Evolutionary conservation across 2,888 invertebrate species (phyloP).

Genomic region (Pristionchus maxplancki): DNA sequence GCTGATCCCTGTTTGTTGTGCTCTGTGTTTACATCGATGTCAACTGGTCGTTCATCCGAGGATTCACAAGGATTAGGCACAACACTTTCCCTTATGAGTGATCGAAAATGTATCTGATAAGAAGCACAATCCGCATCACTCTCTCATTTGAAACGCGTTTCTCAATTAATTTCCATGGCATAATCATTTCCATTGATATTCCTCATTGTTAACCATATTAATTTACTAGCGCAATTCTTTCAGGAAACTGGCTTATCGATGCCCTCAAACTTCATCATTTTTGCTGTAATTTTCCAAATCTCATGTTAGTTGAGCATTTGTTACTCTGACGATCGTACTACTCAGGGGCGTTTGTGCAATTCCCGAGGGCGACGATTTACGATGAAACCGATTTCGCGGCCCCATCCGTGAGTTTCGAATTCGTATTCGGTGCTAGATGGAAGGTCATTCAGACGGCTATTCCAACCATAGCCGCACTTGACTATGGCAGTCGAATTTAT

Average conservation of each 20-base stretch:
- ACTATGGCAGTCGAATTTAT: background rate
- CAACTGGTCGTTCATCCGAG: background rate
- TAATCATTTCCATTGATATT: no score
- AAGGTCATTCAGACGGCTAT: background rate
- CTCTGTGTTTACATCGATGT: background rate
- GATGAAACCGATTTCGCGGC: constrained; percentile 5
- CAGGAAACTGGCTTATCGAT: no score
- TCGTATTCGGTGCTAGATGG: background rate
- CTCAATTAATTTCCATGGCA: no score
- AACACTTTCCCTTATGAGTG: background rate
- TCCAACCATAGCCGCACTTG: background rate
- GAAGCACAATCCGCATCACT: background rate
- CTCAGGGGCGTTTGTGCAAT: background rate
- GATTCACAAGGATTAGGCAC: background rate
- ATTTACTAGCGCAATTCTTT: no score
- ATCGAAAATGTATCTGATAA: background rate
- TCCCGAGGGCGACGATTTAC: background rate
- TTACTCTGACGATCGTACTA: background rate
- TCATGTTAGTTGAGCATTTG: background rate
- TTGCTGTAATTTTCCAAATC: background rate
- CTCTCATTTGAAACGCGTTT: background rate
- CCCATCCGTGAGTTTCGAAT: background rate
- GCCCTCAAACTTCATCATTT: no score
- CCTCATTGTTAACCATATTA: no score
- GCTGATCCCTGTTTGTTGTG: background rate